A percentile compares a stretch with the other conserved stretches of the same genome.
Evolutionary conservation across 2,113 vertebrate genomes (phyloP).

Genomic region (Oenanthe oenanthe): DNA sequence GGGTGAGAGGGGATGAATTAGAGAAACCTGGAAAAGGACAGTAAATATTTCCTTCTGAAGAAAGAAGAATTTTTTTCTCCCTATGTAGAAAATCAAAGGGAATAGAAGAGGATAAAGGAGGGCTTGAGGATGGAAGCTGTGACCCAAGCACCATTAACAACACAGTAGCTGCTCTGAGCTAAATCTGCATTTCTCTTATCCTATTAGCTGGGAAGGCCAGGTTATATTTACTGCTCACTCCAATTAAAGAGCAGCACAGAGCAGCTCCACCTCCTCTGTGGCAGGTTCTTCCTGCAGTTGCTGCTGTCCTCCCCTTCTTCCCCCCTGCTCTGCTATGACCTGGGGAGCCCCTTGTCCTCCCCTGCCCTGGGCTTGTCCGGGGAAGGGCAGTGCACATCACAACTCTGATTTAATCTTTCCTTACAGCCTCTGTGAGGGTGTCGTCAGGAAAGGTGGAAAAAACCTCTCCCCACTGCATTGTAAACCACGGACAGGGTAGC

Average conservation of each 20-base stretch:
- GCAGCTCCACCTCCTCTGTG: not conserved
- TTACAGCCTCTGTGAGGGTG: not conserved
- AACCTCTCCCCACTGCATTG: not conserved
- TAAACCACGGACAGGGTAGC: not conserved
- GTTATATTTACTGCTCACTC: conserved; percentile 19
- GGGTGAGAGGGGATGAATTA: not conserved
- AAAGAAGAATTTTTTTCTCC: not conserved
- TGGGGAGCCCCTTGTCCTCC: accelerated
- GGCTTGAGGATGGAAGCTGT: not conserved
- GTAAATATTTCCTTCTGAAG: not conserved
- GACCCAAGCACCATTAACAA: not conserved
- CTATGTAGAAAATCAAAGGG: not conserved
- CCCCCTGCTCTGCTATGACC: not conserved
- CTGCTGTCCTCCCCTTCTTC: not conserved
- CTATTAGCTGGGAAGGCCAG: not conserved
- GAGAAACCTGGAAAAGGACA: not conserved
- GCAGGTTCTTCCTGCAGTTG: accelerated
- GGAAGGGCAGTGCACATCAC: not conserved
- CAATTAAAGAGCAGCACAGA: not conserved
- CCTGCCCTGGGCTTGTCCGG: not conserved
- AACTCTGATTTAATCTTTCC: not conserved
- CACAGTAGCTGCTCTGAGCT: not conserved
- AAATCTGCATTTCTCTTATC: conserved; percentile 55
- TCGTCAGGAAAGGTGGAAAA: not conserved
- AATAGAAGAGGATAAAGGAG: not conserved